Evolutionary conservation across 2,797 vertebrate genomes (phyloP), one percentile per base, ranked within the genome.

Genomic region (Micropoecilia bifurca): DNA sequence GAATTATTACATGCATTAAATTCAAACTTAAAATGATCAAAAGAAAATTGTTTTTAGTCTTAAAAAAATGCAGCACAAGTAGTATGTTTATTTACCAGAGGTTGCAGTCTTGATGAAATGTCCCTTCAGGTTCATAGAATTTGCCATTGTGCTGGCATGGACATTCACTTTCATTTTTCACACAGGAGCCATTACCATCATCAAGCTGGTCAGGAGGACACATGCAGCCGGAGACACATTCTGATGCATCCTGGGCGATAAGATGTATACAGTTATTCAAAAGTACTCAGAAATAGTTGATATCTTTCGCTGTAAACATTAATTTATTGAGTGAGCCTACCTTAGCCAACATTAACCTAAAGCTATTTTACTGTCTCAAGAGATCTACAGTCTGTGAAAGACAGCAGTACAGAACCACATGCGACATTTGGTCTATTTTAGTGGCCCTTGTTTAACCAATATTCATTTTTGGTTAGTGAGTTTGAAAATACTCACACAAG

Each of bases 161-260:
- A 83, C 98, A 99, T 6, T 97, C 77, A 0, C 93, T 93, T 48
- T 91, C 88, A 3, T 68, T 43, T 46, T 92, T 84, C 25, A 99
- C 92, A 82, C 98, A 99, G 74, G 91, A 85, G 13, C 97, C 97
- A 73, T 92, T 92, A 0, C 97, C 96, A 76, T 98, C 96, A 8
- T 96, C 92, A 74, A 99, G 86, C 63, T 96, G 92, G 25, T 95
- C 96, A 1, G 61, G 6, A 0, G 98, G 97, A 91, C 98, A 99
- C 82, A 94, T 80, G 1, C 98, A 99, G 78, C 97, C 97, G 4
- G 98, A 96, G 88, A 96, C 86, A 55, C 98, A 99, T 50, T 95
- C 96, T 6, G 90, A 61, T 78, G 86, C 87, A 48, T 85, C 91
- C 95, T 96, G 80, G 6, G 41, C 46, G 10, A 73, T 6, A 68